Evolutionary conservation across 2,113 vertebrate genomes (phyloP).

Genomic region (Microcebus ravelobensis): DNA sequence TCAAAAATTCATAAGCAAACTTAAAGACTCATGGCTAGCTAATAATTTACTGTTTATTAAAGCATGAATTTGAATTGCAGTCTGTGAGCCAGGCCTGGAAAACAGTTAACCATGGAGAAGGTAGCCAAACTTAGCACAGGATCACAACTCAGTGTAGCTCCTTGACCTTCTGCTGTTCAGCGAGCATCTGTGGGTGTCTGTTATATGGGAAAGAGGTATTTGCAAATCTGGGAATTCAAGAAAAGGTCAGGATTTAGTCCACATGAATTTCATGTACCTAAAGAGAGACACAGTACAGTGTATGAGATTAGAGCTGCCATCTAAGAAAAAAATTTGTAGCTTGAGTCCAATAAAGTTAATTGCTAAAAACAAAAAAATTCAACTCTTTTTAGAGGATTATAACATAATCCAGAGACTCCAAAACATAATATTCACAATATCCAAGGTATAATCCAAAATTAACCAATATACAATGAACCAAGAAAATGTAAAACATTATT

Average conservation of each 20-base stretch:
- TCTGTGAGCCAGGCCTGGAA: not conserved
- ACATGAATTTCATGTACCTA: not conserved
- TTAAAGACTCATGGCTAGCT: not conserved
- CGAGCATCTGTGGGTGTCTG: rapidly evolving
- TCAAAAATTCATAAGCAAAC: not conserved
- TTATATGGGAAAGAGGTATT: not conserved
- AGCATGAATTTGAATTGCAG: not conserved
- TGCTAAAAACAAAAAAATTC: not conserved
- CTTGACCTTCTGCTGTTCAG: not conserved
- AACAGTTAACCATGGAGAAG: not conserved
- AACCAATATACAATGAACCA: not conserved
- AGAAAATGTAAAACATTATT: not conserved
- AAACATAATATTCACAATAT: not conserved
- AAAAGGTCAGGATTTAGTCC: not conserved
- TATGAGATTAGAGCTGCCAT: too few relatives aligned
- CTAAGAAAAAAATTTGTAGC: not conserved
- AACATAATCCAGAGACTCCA: not conserved
- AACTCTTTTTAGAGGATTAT: not conserved
- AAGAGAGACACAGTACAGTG: too few relatives aligned
- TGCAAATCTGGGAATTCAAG: not conserved
- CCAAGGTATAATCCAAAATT: not conserved
- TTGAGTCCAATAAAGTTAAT: not conserved
- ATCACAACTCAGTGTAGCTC: not conserved
- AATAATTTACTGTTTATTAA: not conserved
- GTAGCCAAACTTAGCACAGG: too few relatives aligned